Conservation (phyloP, 2,797 vertebrate species). For the Dendrocincla fuliginosa region DNA sequence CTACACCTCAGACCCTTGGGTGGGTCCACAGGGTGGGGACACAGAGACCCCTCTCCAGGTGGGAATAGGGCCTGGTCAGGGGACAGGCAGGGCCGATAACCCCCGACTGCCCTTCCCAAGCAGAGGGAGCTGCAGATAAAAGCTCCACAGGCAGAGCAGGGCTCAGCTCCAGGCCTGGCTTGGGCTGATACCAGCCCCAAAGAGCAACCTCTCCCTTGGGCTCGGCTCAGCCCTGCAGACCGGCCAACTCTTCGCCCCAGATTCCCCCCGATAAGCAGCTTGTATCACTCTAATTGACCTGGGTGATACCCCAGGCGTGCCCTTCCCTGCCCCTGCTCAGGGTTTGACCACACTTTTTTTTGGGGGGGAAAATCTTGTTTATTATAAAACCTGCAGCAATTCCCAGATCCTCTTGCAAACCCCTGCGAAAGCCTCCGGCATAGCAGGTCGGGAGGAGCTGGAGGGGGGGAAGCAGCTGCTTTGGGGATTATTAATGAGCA, state of each 20-base stretch:
- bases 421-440: not conserved
- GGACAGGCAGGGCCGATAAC: not conserved
- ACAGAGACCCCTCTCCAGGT: not conserved
- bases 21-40: not conserved
- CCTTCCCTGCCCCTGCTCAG: not conserved
- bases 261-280: not conserved
- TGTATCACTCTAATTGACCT: not conserved
- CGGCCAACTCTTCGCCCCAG: not conserved
- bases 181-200: slow-evolving; percentile 7
- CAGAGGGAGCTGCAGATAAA: slow-evolving; percentile 32
- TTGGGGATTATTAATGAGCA: slow-evolving; percentile 72
- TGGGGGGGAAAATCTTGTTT: not conserved
- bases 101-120: not conserved
- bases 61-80: not conserved
- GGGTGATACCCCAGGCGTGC: fast-evolving
- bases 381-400: not conserved
- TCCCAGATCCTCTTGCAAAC: not conserved
- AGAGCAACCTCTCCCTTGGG: not conserved
- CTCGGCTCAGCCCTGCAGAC: not conserved
- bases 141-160: not conserved
- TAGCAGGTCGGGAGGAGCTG: slow-evolving; percentile 5
- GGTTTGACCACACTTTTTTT: not conserved
- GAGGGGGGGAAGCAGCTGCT: slow-evolving; percentile 62
- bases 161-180: slow-evolving; percentile 33
- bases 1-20: not conserved